Base-by-base conservation (phyloP, 2,797 vertebrate genomes). In the Strix occidentalis region DNA sequence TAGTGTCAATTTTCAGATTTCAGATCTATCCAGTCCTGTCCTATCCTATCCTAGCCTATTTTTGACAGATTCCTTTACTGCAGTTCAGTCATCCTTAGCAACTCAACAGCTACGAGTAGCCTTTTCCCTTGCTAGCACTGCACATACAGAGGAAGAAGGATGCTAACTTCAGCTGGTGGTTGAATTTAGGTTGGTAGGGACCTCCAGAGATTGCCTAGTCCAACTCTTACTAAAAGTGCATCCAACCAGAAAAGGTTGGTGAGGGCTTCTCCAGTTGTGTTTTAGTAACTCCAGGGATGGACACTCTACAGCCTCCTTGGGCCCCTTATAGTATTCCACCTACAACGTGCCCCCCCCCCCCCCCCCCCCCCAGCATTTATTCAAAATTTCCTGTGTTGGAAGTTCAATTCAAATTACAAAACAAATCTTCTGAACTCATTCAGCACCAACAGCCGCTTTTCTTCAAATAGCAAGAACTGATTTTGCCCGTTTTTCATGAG, bases 241-340 rank as follows among this genome's bases (percentile, higher is more conserved):
- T 53, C 41, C 19, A 64, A 12, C 5, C 26, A 61, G 85, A 51
- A 71, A 29, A 86, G 8, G 26, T 25, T 82, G 16, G 21, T n/a
- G 35, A 68, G 33, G 48, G 10, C 45, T 91, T 76, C 12, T 89
- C 33, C 17, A n/a, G 16, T 25, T 2, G 0, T n/a, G 3, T 60
- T 87, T 80, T n/a, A 66, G n/a, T 45, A 41, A 70, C 23, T 74
- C 51, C 48, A 60, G 31, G 37, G 16, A 24, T 82, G 43, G 54
- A 50, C 23, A 9, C 11, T 39, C 13, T 75, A 57, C 23, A 70
- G 26, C 39, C 25, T 31, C 26, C 31, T 13, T 1, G 9, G 9
- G 24, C 2, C 26, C 25, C 8, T 83, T 26, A 25, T 0, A 0
- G 37, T 29, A 43, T 57, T 60, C 35, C 5, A 0, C 10, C 43